A percentile compares a stretch with the other conserved stretches of the same genome.
Conservation (phyloP, 2,888 invertebrate genomes). For the Xanthia icteritia region DNA sequence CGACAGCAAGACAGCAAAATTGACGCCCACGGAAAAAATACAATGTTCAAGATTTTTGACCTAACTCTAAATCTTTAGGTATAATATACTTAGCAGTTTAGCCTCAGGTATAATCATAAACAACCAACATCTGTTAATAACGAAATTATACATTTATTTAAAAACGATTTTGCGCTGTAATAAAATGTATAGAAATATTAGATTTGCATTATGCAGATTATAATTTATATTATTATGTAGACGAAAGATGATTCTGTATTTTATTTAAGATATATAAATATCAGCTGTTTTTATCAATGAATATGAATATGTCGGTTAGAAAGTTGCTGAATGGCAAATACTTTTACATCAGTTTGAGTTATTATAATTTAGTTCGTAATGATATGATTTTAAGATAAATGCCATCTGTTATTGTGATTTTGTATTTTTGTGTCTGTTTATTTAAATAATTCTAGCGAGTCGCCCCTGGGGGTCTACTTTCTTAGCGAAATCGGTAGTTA, state of each 20-base stretch:
- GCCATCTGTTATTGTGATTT: background rate
- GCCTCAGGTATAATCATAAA: conserved; percentile 61
- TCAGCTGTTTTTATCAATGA: conserved; percentile 17
- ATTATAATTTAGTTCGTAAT: background rate
- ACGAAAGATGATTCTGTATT: conserved; percentile 21
- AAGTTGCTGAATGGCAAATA: background rate
- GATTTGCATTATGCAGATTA: conserved; percentile 44
- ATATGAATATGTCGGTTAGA: background rate
- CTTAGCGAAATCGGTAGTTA: no score
- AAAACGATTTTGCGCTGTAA: conserved; percentile 43
- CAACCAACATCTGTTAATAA: conserved; percentile 52
- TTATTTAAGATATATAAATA: background rate
- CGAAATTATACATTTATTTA: conserved; percentile 59
- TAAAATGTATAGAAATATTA: conserved; percentile 51
- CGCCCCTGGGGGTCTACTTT: no score
- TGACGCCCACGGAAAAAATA: conserved; percentile 48
- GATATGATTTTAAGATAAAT: background rate
- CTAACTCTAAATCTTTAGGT: conserved; percentile 32
- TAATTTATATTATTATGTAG: conserved; percentile 36
- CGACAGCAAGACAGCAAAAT: conserved; percentile 17
- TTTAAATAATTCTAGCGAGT: background rate
- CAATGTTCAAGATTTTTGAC: conserved; percentile 33
- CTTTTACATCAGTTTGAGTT: background rate
- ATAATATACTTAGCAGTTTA: conserved; percentile 44
- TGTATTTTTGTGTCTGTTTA: background rate